Evolutionary conservation across 2,113 vertebrate genomes (phyloP).

Genomic region (Tragelaphus buxtoni): DNA sequence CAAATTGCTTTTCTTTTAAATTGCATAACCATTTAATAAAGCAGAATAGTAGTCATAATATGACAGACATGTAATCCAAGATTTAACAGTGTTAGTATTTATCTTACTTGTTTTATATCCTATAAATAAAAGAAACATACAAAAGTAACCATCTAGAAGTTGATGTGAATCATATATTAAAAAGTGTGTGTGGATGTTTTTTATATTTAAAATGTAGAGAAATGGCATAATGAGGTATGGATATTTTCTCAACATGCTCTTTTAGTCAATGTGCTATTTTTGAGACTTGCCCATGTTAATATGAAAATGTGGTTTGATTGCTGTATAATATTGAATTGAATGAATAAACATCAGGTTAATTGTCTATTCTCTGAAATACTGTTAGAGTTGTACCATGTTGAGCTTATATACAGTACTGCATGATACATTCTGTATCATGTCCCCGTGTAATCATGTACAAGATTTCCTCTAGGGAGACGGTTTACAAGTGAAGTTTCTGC

Average conservation of each 20-base stretch:
- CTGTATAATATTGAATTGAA: background rate
- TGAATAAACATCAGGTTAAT: background rate
- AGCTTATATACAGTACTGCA: background rate
- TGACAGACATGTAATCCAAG: background rate
- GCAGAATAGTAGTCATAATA: background rate
- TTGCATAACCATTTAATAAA: background rate
- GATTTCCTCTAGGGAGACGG: background rate
- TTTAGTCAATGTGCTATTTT: background rate
- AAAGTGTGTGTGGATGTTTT: background rate
- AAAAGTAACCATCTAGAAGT: background rate
- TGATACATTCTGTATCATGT: background rate
- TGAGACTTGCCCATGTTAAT: background rate
- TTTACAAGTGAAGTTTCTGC: background rate
- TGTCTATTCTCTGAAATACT: background rate
- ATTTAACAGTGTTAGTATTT: background rate
- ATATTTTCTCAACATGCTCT: background rate
- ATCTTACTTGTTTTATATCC: background rate
- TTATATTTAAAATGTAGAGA: background rate
- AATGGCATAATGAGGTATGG: background rate
- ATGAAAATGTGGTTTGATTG: background rate
- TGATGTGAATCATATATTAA: background rate
- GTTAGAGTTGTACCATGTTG: background rate
- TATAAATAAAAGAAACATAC: background rate
- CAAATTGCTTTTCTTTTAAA: background rate
- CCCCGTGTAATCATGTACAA: background rate